Base-by-base conservation (phyloP, 1,140 invertebrate species). In the Chrysomallon squamiferum region DNA sequence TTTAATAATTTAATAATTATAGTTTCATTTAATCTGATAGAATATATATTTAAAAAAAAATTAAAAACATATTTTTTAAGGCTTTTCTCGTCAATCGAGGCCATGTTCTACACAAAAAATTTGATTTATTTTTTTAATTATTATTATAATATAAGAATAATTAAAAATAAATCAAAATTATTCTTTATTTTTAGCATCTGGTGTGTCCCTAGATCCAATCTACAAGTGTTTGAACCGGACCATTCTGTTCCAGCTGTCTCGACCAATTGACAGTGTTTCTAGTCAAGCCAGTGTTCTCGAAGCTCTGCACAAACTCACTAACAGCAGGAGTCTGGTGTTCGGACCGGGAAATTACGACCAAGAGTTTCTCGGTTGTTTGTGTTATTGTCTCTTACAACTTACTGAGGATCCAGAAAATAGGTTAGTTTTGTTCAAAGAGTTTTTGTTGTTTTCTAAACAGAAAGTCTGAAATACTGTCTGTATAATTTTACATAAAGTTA, bases 331-430 rank as follows among this genome's bases (percentile, higher is more conserved):
- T 62, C 86, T 98, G 0, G 91, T 99, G 50, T 96, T 99, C 82
- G 95, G 95, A 18, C 93, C 95, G 47, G 93, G 93, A 11, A 98
- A 98, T 86, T 94, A 95, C 79, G 95, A 98, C 81, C 85, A 94
- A 38, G 95, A 98, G 79, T 99, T 98, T 81, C 93, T 98, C 65
- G 95, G 94, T 1, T 97, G 96, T 81, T 86, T 99, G 4, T 95
- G 94, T 13, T 97, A 96, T 82, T 97, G 96, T 83, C 86, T 99
- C n/a, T 86, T 98, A 11, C 95, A 97, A 86, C 83, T 98, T 3
- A 97, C 94, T 29, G 91, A 94, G 1, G 93, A 95, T 75, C 92
- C 95, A 88, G 93, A 93, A 79, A 93, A 94, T 47, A 91, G 92
- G 79, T 88, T 77, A 75, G 77, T 73, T 65, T 60, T 45, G 18